Base-by-base conservation (phyloP, 2,113 vertebrate genomes). In the Apodemus sylvaticus region DNA sequence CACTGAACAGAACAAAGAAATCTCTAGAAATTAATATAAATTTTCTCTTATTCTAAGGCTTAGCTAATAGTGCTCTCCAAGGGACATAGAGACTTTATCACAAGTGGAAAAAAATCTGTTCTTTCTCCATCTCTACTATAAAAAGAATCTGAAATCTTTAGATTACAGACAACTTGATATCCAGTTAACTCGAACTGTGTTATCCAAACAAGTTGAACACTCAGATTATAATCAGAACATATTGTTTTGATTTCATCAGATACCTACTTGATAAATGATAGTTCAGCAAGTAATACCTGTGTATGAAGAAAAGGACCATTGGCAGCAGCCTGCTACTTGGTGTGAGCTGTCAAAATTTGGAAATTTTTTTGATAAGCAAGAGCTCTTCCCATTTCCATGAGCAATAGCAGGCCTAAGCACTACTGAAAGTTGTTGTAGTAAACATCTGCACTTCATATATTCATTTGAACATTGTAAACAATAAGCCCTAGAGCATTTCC, bases 1-100 rank as follows among this genome's bases (percentile, higher is more conserved):
- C 42, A 76, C 82, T 13, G 45, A 31, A 53, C 79, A 81, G n/a
- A 45, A 95, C 39, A 97, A 86, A 88, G 20, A 31, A 94, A 58
- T 94, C 60, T 94, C 22, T 62, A 1, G 5, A 19, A 89, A 86
- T 26, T 83, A 17, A 1, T 76, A 86, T 86, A 87, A 45, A 82
- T 85, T 60, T 95, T 82, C 12, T 77, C 14, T 78, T n/a, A 68
- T 89, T 45, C 12, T 79, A 94, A 77, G 51, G 5, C 3, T 34
- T 51, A 45, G 7, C 29, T 92, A 81, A 62, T 89, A 91, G 77
- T 94, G 90, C 55, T 89, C 7, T 5, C 1, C 19, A 86, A 66
- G 68, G 6, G 79, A 26, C 12, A 71, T 73, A 95, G 79, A 92
- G 95, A 78, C 11, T 14, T 36, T 91, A 70, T 91, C 82, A 89